Evolutionary conservation across 2,888 invertebrate genomes (phyloP).

Genomic region (Coelopa pilipes): DNA sequence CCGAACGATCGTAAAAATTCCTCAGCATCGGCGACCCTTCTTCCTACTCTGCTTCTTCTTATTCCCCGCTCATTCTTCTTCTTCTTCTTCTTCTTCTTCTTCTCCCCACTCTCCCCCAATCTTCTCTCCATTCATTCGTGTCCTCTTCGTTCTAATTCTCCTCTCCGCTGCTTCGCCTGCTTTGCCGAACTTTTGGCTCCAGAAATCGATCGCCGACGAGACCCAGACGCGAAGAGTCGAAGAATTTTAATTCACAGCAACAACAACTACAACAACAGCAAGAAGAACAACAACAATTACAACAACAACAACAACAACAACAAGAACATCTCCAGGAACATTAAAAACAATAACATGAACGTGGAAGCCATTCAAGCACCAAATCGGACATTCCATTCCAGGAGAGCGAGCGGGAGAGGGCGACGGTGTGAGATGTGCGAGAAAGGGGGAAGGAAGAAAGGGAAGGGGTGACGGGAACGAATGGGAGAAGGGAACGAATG

Average conservation of each 20-base stretch:
- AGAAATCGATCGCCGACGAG: too few relatives aligned
- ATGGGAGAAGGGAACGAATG: too few relatives aligned
- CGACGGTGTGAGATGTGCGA: not conserved
- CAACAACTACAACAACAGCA: not conserved
- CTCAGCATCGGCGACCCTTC: slow-evolving; percentile 6
- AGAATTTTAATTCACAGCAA: not conserved
- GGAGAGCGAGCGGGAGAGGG: not conserved
- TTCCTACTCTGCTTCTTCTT: too few relatives aligned
- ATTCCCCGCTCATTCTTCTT: too few relatives aligned
- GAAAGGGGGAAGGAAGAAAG: not conserved
- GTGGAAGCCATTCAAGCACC: slow-evolving; percentile 28
- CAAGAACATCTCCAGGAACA: slow-evolving; percentile 2
- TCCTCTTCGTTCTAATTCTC: too few relatives aligned
- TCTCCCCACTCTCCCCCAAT: too few relatives aligned
- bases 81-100: too few relatives aligned
- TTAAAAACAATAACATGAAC: slow-evolving; percentile 25
- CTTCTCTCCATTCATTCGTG: too few relatives aligned
- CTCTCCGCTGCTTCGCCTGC: too few relatives aligned
- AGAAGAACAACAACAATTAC: not conserved
- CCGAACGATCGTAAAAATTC: slow-evolving; percentile 29
- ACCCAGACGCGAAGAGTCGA: too few relatives aligned
- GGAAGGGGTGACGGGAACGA: too few relatives aligned
- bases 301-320: slow-evolving; percentile 18
- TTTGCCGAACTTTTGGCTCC: too few relatives aligned
- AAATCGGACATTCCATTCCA: slow-evolving; percentile 25